Conservation (phyloP, 2,797 vertebrate species). For the Anas acuta region DNA sequence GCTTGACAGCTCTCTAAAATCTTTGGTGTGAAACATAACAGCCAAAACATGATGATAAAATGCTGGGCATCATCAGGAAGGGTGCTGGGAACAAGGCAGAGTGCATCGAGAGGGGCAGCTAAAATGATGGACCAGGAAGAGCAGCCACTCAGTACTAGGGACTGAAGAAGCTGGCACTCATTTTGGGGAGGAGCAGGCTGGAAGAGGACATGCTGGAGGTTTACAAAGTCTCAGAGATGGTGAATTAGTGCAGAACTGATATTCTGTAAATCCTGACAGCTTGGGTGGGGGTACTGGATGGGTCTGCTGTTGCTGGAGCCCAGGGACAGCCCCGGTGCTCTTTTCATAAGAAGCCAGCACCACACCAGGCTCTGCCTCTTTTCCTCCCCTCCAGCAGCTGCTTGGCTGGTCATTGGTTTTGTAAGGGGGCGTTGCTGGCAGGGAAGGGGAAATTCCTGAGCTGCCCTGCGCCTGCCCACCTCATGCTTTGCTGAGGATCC, state of each 20-base stretch:
- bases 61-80: neutral
- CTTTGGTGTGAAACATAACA: neutral
- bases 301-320: neutral
- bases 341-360: neutral
- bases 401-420: neutral
- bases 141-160: neutral
- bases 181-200: neutral
- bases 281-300: rapidly evolving
- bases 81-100: neutral
- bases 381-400: conserved; percentile 17
- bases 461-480: neutral
- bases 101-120: too few relatives aligned
- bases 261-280: neutral
- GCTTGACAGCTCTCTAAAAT: neutral
- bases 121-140: neutral
- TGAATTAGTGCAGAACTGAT: neutral
- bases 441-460: conserved; percentile 58
- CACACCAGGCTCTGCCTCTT: neutral
- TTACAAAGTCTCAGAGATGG: neutral
- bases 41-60: neutral
- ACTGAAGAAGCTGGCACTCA: neutral
- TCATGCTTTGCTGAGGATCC: neutral
- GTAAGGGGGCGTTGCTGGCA: neutral
- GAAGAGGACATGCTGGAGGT: neutral
- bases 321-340: rapidly evolving